phyloP scores from a whole-genome alignment of 2,113 vertebrate species.

The Hirundichthys speculiger region DNA sequence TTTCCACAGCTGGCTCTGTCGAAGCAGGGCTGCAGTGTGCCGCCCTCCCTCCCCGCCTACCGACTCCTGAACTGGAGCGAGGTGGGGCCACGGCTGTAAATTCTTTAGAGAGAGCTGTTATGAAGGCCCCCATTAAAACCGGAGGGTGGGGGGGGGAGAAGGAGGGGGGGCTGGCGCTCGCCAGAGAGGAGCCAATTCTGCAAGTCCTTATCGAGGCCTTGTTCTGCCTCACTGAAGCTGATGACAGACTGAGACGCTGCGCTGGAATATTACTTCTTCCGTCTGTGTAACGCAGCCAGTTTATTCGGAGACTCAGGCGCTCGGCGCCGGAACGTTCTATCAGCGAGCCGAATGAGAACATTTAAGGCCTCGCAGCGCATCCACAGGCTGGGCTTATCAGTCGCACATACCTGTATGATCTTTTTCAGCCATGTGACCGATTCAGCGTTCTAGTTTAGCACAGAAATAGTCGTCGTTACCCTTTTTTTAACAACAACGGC shows the following conservation, averaged over 20 bases:
- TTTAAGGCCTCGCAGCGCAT: too few species aligned
- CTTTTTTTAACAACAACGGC: too few species aligned
- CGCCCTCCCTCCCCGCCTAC: constrained; percentile 45
- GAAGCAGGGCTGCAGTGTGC: constrained; percentile 58
- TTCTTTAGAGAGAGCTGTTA: constrained; percentile 77
- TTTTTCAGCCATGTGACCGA: too few species aligned
- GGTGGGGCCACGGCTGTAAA: constrained; percentile 69
- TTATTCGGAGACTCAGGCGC: constrained; percentile 33
- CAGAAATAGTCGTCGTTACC: too few species aligned
- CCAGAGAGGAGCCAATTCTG: constrained; percentile 72
- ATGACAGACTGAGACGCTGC: constrained; percentile 31
- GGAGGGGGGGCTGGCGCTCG: constrained; percentile 27
- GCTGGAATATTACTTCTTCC: constrained; percentile 9
- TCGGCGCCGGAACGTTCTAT: too few species aligned
- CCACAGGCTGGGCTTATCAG: too few species aligned
- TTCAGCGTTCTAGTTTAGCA: too few species aligned
- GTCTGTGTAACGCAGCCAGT: constrained; percentile 3
- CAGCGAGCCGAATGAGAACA: too few species aligned
- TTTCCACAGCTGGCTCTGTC: constrained; percentile 67
- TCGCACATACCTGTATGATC: too few species aligned
- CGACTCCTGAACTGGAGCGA: constrained; percentile 43
- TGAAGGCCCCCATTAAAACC: constrained; percentile 71
- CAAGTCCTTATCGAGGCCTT: constrained; percentile 69
- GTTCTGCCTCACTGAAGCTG: too few species aligned
- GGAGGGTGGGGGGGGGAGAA: too few species aligned